Conservation (phyloP, 2,888 invertebrate species). For the Operophtera brumata region DNA sequence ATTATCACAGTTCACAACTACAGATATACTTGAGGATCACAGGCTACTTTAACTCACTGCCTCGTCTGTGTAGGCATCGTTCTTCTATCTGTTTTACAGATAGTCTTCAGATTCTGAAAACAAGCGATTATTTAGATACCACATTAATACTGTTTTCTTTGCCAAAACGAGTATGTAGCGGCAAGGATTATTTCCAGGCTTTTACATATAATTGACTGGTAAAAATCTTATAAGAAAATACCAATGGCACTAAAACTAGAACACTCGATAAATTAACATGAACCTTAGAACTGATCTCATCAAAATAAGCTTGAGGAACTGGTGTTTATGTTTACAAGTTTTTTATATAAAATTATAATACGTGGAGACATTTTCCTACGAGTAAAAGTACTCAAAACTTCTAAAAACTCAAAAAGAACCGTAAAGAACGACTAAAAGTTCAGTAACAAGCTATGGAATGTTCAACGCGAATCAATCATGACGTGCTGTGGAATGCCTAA, state of each 20-base stretch:
- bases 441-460: conserved; percentile 47
- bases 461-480: conserved; percentile 63
- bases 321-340: background rate
- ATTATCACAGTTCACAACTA: conserved; percentile 29
- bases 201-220: background rate
- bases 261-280: background rate
- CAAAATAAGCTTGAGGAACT: background rate
- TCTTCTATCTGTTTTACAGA: conserved; percentile 1
- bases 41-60: conserved; percentile 29
- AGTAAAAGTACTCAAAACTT: background rate
- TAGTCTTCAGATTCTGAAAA: conserved; percentile 14
- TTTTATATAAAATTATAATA: background rate
- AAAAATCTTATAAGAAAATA: conserved; percentile 4
- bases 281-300: background rate
- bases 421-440: conserved; percentile 26
- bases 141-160: background rate
- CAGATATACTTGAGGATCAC: conserved; percentile 8
- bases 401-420: conserved; percentile 22
- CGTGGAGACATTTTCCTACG: background rate
- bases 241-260: background rate
- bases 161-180: background rate
- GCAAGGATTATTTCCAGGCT: background rate
- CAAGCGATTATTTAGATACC: background rate
- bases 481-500: conserved; percentile 76
- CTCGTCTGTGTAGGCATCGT: conserved; percentile 29